A percentile compares a stretch with the other conserved stretches of the same genome.
Evolutionary conservation across 2,797 vertebrate genomes (phyloP).

Genomic region (Sarcophilus harrisii): DNA sequence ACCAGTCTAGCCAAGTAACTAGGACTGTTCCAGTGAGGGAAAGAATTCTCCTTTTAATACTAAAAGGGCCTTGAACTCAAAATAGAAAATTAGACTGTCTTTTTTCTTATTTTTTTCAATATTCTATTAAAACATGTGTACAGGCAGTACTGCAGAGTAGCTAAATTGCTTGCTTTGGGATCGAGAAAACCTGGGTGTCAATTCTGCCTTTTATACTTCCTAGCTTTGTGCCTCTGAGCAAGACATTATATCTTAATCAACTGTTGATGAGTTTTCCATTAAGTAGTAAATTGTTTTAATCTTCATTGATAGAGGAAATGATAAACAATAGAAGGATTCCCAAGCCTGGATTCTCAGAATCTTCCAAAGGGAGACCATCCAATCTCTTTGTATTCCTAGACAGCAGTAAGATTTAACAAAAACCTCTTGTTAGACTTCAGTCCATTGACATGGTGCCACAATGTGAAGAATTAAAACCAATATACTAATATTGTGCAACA

Average conservation of each 20-base stretch:
- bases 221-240: neutral
- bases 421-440: neutral
- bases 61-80: neutral
- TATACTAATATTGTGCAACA: neutral
- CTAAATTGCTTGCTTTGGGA: neutral
- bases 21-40: neutral
- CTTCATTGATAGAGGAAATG: neutral
- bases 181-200: neutral
- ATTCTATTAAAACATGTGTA: neutral
- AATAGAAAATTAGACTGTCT: neutral
- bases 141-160: neutral
- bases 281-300: neutral
- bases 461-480: conserved; percentile 11
- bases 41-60: neutral
- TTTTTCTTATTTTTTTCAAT: neutral
- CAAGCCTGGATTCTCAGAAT: neutral
- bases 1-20: neutral
- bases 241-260: neutral
- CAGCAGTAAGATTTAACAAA: neutral
- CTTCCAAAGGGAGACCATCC: neutral
- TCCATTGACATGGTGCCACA: neutral
- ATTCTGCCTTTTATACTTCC: neutral
- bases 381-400: neutral
- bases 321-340: neutral
- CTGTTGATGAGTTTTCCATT: neutral